Evolutionary conservation across 2,888 invertebrate genomes (phyloP), one percentile per base, ranked within the genome.

Genomic region (Drosophila leonis): DNA sequence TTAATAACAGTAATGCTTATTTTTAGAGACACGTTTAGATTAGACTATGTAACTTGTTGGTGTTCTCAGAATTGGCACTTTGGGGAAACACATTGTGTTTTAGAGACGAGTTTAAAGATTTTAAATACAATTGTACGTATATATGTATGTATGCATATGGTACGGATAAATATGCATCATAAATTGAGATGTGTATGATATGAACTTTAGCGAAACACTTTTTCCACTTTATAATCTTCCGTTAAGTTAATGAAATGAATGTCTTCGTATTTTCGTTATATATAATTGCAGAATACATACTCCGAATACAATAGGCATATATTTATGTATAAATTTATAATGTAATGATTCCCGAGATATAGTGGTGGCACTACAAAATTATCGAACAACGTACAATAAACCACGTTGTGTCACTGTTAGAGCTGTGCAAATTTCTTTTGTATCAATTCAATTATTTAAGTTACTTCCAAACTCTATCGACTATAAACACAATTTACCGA

Each of bases 321-420:
- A 76, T 76, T 71, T 78, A 70, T 70, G 75, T 78, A 74, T 78
- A 66, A 74, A 78, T 78, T 78, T 71, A 71, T 77, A 77, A 69
- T 78, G 73, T 77, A 78, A 77, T 76, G 72, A 76, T 76, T 77
- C 62, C 69, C 77, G 72, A 68, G 62, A 77, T 69, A 56, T 69
- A 77, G 77, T 78, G 77, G 70, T 78, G 77, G 52, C 74, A 77
- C 78, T 59, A 24, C 20, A 35, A 77, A 46, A 18, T 33, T 33
- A 78, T 78, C 63, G 65, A 69, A 73, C 65, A 63, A 18, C 48
- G 12, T 55, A 55, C 51, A 63, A 65, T 61, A 41, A 57, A 49
- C 31, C n/a, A 27, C 42, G 31, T 42, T 29, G 42, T 42, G 44
- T 59, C 31, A 54, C 65, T 52, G 27, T 24, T 46, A 68, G 29